Conservation (phyloP, 2,113 vertebrate species). For the Corythoichthys intestinalis region DNA sequence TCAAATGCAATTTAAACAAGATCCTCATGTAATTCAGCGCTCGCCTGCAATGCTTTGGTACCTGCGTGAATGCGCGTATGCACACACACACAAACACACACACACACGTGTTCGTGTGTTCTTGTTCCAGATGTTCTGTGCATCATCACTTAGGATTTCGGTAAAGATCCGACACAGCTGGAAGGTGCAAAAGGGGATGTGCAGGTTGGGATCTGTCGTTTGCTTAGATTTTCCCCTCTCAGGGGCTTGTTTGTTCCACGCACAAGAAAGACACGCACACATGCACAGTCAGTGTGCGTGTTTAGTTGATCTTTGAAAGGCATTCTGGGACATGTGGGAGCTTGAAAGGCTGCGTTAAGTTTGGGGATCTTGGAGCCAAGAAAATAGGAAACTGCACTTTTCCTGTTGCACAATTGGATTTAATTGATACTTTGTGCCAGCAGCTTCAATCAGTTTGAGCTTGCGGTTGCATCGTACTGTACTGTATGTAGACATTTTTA, state of each 20-base stretch:
- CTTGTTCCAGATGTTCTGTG: constrained; percentile 10
- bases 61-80: neutral
- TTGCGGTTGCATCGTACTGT: neutral
- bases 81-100: neutral
- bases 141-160: constrained; percentile 1
- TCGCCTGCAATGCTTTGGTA: neutral
- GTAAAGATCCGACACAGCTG: constrained; percentile 2
- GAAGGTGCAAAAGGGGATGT: neutral
- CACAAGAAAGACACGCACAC: constrained; percentile 8
- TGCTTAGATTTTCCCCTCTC: constrained; percentile 53
- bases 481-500: neutral
- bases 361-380: neutral
- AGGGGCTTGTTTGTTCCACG: constrained; percentile 24
- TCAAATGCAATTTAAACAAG: neutral
- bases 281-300: constrained; percentile 18
- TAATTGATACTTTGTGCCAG: neutral
- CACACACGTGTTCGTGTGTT: neutral
- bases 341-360: neutral
- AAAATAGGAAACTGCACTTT: constrained; percentile 12
- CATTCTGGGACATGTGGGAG: constrained; percentile 13
- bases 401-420: neutral
- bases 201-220: constrained; percentile 19
- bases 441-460: neutral
- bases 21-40: neutral
- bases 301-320: constrained; percentile 26